Conservation (phyloP, 2,797 vertebrate species). For the Eleutherodactylus coqui region DNA sequence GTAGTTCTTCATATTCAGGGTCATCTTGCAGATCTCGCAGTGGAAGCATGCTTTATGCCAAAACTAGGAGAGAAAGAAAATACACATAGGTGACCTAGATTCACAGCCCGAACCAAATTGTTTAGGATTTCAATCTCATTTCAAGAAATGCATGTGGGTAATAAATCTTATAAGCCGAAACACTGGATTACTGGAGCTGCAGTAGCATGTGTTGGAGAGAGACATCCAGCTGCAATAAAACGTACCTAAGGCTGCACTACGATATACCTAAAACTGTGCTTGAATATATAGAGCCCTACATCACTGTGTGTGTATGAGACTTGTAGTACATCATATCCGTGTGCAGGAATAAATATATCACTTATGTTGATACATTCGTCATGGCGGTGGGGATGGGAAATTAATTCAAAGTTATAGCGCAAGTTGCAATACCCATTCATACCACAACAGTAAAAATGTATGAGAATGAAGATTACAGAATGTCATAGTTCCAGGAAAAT, state of each 20-base stretch:
- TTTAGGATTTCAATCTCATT: slow-evolving; percentile 33
- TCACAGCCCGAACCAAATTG: background rate
- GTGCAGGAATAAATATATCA: background rate
- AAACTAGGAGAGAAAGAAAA: slow-evolving; percentile 77
- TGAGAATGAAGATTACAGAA: accelerated
- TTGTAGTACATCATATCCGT: background rate
- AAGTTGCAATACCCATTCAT: background rate
- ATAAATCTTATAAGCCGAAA: slow-evolving; percentile 41
- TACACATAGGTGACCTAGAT: slow-evolving; percentile 9
- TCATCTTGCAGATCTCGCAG: slow-evolving; percentile 99
- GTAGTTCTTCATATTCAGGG: slow-evolving; percentile 99
- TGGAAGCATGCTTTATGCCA: slow-evolving; percentile 99
- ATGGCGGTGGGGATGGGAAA: too few relatives aligned
- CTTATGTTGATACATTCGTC: too few relatives aligned
- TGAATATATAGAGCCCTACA: background rate
- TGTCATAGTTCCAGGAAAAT: too few relatives aligned
- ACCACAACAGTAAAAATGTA: background rate
- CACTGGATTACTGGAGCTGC: slow-evolving; percentile 3
- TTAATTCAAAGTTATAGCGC: background rate
- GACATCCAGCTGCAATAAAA: background rate
- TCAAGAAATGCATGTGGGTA: slow-evolving; percentile 23
- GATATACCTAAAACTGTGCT: background rate
- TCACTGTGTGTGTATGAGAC: background rate
- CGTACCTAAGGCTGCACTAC: background rate
- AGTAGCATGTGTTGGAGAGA: background rate